These are phyloP conservation scores for Siniperca chuatsi DNA, from an alignment of 2,113 vertebrate genomes.

Conservation along the genomic window DNA sequence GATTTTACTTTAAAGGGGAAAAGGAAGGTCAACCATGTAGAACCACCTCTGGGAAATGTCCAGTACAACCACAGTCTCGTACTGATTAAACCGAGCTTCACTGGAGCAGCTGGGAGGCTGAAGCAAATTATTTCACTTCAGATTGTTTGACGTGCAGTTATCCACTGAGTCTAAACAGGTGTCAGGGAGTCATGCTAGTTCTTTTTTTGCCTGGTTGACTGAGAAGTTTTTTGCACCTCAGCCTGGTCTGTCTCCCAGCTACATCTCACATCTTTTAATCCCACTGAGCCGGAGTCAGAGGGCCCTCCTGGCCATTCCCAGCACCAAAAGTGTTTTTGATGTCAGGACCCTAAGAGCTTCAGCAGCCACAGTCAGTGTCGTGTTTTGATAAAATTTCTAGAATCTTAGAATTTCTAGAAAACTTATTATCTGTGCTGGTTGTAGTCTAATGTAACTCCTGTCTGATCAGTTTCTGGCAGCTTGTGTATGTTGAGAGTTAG, in stretches of 20 bases:
- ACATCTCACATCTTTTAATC: conserved; percentile 54
- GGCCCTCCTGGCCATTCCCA: background rate
- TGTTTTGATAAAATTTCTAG: conserved; percentile 6
- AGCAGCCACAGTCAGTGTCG: background rate
- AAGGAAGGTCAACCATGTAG: conserved; percentile 22
- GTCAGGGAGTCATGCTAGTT: conserved; percentile 8
- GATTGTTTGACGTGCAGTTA: conserved; percentile 21
- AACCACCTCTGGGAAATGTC: conserved; percentile 44
- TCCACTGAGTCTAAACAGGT: conserved; percentile 35
- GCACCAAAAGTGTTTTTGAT: conserved; percentile 47
- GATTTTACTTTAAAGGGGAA: conserved; percentile 7
- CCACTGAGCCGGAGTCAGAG: conserved; percentile 28
- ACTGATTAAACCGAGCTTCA: conserved; percentile 31
- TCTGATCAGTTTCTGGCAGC: background rate
- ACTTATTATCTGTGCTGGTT: background rate
- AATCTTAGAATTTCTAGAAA: background rate
- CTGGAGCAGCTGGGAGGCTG: conserved; percentile 35
- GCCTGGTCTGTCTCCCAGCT: conserved; percentile 8
- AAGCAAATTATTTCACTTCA: conserved; percentile 13
- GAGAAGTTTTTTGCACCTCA: background rate
- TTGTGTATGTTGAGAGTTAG: background rate
- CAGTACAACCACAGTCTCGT: background rate
- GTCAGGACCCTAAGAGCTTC: background rate
- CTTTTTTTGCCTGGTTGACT: background rate
- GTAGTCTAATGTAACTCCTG: background rate